Percentiles rank a stretch among this genome's conserved stretches.
Evolutionary conservation across 1,140 invertebrate genomes (phyloP).

Genomic region (Proctacanthus coquilletti): DNA sequence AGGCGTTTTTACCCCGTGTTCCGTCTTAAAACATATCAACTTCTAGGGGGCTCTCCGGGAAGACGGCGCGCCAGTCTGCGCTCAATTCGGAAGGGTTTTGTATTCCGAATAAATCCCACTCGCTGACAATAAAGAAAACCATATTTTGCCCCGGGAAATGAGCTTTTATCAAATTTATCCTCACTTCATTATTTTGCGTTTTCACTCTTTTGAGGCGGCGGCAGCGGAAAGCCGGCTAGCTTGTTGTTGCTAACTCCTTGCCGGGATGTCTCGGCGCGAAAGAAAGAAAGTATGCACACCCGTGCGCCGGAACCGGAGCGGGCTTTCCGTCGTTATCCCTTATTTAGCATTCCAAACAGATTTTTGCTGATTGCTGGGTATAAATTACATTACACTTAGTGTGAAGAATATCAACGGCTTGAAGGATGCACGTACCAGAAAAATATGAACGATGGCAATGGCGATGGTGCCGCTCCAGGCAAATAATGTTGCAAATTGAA

Average conservation of each 20-base stretch:
- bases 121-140: conserved; percentile 1
- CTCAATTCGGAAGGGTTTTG: not conserved
- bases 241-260: no score
- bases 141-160: not conserved
- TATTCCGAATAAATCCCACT: not conserved
- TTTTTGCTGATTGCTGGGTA: not conserved
- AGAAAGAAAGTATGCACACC: no score
- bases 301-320: no score
- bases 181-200: conserved; percentile 1
- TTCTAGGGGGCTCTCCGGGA: not conserved
- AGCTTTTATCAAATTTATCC: conserved; percentile 1
- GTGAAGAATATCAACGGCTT: not conserved
- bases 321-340: no score
- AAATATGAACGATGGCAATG: no score
- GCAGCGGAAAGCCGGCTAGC: no score
- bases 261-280: not conserved
- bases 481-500: no score
- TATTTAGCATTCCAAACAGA: not conserved
- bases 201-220: not conserved
- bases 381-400: conserved; percentile 1
- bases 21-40: no score
- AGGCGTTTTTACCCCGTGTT: no score
- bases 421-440: no score
- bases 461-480: no score
- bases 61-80: not conserved